Evolutionary conservation across 2,888 invertebrate genomes (phyloP).

Genomic region (Heterodera filipjevi): DNA sequence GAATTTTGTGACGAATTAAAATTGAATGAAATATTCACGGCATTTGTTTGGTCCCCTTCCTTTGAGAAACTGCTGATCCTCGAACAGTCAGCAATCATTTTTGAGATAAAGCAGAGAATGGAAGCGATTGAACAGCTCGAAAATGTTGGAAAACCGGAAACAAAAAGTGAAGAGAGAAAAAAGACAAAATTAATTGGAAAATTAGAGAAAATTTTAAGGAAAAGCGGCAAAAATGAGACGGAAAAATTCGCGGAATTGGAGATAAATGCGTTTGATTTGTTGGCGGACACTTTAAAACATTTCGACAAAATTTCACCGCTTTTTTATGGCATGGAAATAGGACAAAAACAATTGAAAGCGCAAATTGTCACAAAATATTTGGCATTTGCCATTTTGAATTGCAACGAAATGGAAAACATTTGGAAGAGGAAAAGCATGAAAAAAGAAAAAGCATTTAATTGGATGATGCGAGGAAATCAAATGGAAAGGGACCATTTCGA

Average conservation of each 20-base stretch:
- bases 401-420: not conserved
- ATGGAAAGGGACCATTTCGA: not conserved
- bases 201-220: not conserved
- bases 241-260: not conserved
- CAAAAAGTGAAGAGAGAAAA: not conserved
- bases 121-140: not conserved
- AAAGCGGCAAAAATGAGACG: not conserved
- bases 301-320: not conserved
- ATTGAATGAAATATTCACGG: not conserved
- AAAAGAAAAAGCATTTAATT: not conserved
- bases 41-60: not conserved
- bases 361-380: constrained; percentile 2
- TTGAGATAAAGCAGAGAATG: not conserved
- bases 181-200: not conserved
- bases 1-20: not conserved
- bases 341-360: not conserved
- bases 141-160: not conserved
- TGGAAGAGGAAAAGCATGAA: not conserved
- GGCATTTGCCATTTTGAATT: not conserved
- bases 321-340: not conserved
- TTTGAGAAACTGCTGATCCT: not conserved
- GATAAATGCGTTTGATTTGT: not conserved
- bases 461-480: not conserved
- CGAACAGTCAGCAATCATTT: not conserved
- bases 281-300: not conserved